Evolutionary conservation across 2,113 vertebrate genomes (phyloP), one percentile per base, ranked within the genome.

Genomic region (Aphyosemion australe): DNA sequence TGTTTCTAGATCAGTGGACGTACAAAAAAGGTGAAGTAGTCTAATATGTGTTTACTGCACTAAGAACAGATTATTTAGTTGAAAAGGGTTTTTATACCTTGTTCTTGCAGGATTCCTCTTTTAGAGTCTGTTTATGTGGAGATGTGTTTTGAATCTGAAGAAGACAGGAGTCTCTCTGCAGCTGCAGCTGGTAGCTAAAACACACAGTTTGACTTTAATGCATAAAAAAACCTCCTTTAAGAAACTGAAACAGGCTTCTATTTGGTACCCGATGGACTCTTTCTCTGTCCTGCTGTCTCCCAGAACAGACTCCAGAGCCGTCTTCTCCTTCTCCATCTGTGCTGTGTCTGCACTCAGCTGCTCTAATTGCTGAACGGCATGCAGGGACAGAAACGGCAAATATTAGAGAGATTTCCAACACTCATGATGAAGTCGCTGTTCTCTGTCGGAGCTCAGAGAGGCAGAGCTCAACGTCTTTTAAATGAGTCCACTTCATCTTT

Each of bases 241-340:
- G 4, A 1, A 8, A 37, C 34, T 37, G 34, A 37, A 37, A 12
- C 8, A 63, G 16, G 58, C 74, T 18, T 41, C n/a, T n/a, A n/a
- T 57, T 71, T 37, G 41, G 19, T 84, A 94, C 92, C 90, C 90
- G 64, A 80, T 57, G 34, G 76, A 84, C 42, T 90, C 48, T 3
- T 53, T 69, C 61, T 71, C 64, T 32, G 62, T 75, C 65, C 55
- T 7, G 10, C 72, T 79, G 58, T 90, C 87, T 49, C n/a, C 80
- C 12, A 72, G 20, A 43, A 6, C n/a, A 0, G 80, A 18, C 50
- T 85, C 80, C 70, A 73, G 50, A 42, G 41, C 82, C 32, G 0
- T 63, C 0, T 47, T 80, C 42, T 90, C 85, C 46, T 78, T 80
- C 65, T 61, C 82, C 72, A 87, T 83, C 62, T 66, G 82, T 60